Evolutionary conservation across 2,888 invertebrate genomes (phyloP).

Genomic region (Melieria picta): DNA sequence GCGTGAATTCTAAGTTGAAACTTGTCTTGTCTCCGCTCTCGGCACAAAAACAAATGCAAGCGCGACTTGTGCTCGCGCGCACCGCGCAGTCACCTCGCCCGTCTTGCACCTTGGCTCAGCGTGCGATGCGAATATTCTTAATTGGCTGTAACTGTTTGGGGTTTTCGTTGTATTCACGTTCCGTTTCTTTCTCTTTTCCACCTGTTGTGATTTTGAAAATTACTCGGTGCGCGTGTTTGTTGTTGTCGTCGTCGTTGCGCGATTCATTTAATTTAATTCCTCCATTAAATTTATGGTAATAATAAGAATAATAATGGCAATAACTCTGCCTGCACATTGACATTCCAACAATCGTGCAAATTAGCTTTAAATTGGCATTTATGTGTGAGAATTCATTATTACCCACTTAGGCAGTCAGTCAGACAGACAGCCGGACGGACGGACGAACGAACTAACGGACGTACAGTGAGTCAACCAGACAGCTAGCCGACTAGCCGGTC

Average conservation of each 20-base stretch:
- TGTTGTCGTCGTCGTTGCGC: background rate
- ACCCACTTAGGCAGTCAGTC: background rate
- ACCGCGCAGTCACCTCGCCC: too few relatives aligned
- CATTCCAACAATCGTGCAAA: slow-evolving; percentile 6
- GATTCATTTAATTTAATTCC: slow-evolving; percentile 2
- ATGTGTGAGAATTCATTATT: slow-evolving; percentile 19
- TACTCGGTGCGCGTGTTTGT: background rate
- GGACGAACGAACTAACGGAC: too few relatives aligned
- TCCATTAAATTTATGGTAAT: slow-evolving; percentile 1
- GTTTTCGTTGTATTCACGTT: too few relatives aligned
- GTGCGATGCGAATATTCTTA: background rate
- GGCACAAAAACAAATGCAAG: too few relatives aligned
- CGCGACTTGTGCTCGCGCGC: too few relatives aligned
- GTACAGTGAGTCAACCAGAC: too few relatives aligned
- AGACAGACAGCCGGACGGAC: too few relatives aligned
- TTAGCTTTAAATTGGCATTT: slow-evolving; percentile 29
- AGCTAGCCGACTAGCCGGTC: too few relatives aligned
- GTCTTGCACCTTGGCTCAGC: too few relatives aligned
- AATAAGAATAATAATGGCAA: background rate
- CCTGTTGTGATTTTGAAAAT: background rate
- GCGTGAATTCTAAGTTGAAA: slow-evolving; percentile 23
- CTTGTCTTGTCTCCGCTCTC: background rate
- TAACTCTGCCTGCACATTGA: slow-evolving; percentile 3
- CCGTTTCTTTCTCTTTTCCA: background rate
- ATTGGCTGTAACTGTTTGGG: background rate